Percentiles rank a stretch among this genome's conserved stretches.
phyloP scores from a whole-genome alignment of 30 jellyfish, hydroid and myxozoan genomes.

The Cassiopea xamachana region DNA sequence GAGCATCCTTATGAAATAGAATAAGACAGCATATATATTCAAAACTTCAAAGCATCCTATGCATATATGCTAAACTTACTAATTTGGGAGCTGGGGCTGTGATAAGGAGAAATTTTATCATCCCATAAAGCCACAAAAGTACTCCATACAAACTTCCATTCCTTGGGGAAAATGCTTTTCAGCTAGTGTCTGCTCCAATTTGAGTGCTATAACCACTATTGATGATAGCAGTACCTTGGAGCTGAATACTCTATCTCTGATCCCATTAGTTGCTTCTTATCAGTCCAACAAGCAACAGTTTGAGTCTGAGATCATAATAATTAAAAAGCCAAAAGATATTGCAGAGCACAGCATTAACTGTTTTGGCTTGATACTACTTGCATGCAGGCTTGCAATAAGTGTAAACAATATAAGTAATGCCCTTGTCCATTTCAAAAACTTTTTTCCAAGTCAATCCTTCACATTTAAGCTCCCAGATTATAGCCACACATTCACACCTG shows the following conservation, averaged over 20 bases:
- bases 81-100: no score
- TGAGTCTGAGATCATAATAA: background rate
- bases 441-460: no score
- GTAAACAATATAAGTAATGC: no score
- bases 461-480: no score
- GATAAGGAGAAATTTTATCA: background rate
- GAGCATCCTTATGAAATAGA: no score
- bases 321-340: background rate
- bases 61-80: no score
- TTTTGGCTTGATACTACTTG: no score
- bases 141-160: background rate
- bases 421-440: no score
- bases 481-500: no score
- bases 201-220: background rate
- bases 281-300: background rate
- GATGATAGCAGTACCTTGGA: slow-evolving; percentile 4
- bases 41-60: no score
- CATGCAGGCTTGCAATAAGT: no score
- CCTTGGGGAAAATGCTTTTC: background rate
- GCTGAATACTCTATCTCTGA: background rate
- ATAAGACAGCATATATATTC: no score
- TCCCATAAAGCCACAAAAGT: background rate
- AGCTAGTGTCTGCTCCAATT: background rate
- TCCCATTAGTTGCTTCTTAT: background rate
- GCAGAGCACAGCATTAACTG: background rate